Evolutionary conservation across 2,113 vertebrate genomes (phyloP).

Genomic region (Strix uralensis): DNA sequence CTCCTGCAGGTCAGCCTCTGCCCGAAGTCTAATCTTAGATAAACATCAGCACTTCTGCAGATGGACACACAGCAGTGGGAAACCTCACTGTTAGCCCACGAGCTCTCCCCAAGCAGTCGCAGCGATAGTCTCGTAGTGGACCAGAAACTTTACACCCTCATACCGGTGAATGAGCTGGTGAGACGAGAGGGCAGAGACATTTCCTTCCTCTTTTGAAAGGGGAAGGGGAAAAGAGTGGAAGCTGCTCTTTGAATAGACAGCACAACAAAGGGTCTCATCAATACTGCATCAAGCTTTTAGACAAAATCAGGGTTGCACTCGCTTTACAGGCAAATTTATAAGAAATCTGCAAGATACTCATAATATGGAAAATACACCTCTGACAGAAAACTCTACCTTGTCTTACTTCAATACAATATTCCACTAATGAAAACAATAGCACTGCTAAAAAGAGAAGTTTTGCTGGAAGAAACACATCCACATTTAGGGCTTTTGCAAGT

Average conservation of each 20-base stretch:
- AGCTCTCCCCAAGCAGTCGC: neutral
- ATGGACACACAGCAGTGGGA: neutral
- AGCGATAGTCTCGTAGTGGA: fast-evolving
- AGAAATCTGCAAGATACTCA: neutral
- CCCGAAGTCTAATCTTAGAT: neutral
- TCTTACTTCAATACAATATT: neutral
- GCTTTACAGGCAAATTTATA: neutral
- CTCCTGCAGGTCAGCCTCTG: neutral
- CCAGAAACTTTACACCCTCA: neutral
- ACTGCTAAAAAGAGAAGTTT: neutral
- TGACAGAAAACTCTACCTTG: neutral
- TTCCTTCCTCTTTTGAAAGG: neutral
- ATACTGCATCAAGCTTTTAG: neutral
- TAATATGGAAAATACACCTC: neutral
- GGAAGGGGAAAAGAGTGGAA: neutral
- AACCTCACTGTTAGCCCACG: fast-evolving
- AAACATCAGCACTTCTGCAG: neutral
- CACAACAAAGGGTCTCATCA: neutral
- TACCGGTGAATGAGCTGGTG: neutral
- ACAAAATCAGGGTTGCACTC: neutral
- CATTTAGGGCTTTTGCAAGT: neutral
- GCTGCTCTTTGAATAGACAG: neutral
- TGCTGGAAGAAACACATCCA: neutral
- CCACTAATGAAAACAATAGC: neutral
- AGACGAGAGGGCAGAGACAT: fast-evolving